Percentiles rank a stretch among this genome's conserved stretches.
Evolutionary conservation across 2,888 invertebrate genomes (phyloP).

Genomic region (Neria commutata): DNA sequence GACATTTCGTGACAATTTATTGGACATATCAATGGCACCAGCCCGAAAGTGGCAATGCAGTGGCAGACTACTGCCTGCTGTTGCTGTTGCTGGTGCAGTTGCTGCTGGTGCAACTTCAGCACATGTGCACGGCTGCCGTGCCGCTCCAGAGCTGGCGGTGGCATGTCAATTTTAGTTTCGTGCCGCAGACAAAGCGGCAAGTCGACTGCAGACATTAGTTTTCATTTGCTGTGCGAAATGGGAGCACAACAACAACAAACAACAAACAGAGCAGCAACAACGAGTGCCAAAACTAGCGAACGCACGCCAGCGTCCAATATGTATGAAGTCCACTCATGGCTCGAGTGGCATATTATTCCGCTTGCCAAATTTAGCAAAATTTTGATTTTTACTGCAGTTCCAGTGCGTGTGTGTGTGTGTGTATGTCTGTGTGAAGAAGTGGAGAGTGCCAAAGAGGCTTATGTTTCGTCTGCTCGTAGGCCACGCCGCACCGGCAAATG

Average conservation of each 20-base stretch:
- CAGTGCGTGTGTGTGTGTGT: background rate
- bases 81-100: too few relatives aligned
- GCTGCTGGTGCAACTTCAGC: background rate
- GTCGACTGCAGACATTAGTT: background rate
- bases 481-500: background rate
- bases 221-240: background rate
- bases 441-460: background rate
- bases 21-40: conserved; percentile 1
- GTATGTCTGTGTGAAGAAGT: background rate
- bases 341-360: background rate
- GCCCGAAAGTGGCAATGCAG: background rate
- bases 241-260: background rate
- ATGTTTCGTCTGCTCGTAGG: background rate
- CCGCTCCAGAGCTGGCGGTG: background rate
- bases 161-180: background rate
- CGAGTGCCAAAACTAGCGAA: conserved; percentile 3
- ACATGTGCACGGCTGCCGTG: background rate
- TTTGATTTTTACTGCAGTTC: background rate
- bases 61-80: too few relatives aligned
- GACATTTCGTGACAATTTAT: conserved; percentile 5
- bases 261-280: background rate
- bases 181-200: background rate
- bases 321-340: background rate
- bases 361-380: background rate
- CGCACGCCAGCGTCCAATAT: background rate